Conservation (phyloP, 2,888 invertebrate genomes). For the Acleris literana region DNA sequence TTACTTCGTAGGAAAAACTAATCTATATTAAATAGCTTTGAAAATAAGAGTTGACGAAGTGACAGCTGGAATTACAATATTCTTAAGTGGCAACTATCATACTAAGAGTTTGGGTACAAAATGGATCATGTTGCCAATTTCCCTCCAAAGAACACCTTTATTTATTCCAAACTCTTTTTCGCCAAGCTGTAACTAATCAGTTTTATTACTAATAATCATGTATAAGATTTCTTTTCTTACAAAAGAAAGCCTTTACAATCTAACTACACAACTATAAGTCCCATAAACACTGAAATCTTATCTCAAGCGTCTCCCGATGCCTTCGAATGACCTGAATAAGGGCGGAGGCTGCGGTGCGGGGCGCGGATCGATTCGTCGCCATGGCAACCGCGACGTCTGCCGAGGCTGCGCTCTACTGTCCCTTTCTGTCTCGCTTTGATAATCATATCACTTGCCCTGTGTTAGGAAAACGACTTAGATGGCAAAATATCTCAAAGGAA, state of each 20-base stretch:
- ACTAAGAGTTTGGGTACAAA: no score
- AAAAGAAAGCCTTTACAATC: not conserved
- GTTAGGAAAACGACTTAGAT: slow-evolving; percentile 47
- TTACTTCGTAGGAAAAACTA: not conserved
- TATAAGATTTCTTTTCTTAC: not conserved
- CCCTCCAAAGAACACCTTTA: no score
- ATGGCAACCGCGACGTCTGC: slow-evolving; percentile 82
- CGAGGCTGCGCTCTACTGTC: slow-evolving; percentile 82
- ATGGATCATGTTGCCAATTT: no score
- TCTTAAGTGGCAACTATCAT: no score
- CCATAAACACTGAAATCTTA: slow-evolving; percentile 19
- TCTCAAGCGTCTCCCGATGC: slow-evolving; percentile 34
- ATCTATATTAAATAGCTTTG: no score
- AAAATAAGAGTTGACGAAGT: no score
- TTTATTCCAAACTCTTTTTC: no score
- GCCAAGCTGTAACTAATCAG: no score
- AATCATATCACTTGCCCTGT: slow-evolving; percentile 74
- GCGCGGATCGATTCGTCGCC: slow-evolving; percentile 79
- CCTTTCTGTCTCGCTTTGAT: slow-evolving; percentile 82
- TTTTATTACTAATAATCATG: not conserved
- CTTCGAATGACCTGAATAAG: slow-evolving; percentile 79
- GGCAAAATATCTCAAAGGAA: slow-evolving; percentile 14
- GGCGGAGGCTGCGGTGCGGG: slow-evolving; percentile 64
- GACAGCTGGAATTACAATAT: no score
- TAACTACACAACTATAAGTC: not conserved